Percentiles rank a stretch among this genome's conserved stretches.
Conservation (phyloP, 1,140 invertebrate species). For the Ceratina calcarata region DNA sequence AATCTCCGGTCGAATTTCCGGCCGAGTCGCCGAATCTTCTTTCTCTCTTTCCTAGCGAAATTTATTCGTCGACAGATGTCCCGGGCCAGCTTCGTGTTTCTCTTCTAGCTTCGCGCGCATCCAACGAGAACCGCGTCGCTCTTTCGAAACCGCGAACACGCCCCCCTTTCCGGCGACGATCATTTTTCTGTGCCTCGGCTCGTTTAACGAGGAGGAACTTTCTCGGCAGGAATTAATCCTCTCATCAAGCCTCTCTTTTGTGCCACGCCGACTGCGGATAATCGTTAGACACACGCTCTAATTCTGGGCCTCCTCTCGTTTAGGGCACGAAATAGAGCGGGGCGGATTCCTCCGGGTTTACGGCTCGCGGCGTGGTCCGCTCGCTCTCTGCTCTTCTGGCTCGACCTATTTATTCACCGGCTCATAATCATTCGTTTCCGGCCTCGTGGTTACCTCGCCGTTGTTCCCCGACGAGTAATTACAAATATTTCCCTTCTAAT, state of each 20-base stretch:
- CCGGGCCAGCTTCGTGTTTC: background rate
- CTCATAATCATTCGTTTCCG: conserved; percentile 25
- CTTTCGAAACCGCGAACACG: background rate
- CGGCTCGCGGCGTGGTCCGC: background rate
- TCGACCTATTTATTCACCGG: conserved; percentile 7
- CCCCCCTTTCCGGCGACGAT: conserved; percentile 36
- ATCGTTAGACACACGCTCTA: conserved; percentile 23
- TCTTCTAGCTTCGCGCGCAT: too few relatives aligned
- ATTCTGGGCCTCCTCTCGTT: background rate
- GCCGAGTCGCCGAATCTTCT: conserved; percentile 3
- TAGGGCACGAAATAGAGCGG: conserved; percentile 29
- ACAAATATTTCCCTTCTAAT: conserved; percentile 29
- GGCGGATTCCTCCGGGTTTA: background rate
- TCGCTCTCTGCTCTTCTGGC: background rate
- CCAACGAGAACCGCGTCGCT: too few relatives aligned
- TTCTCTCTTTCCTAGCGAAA: conserved; percentile 4
- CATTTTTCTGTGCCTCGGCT: conserved; percentile 14
- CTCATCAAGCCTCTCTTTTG: conserved; percentile 37
- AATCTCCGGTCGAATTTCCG: conserved; percentile 21
- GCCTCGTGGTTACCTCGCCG: background rate
- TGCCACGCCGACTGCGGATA: background rate
- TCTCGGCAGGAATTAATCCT: conserved; percentile 35
- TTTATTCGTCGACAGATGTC: conserved; percentile 35
- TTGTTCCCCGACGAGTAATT: conserved; percentile 22
- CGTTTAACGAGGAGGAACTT: conserved; percentile 36